Conservation (phyloP, 2,113 vertebrate species). For the Callionymus lyra region DNA sequence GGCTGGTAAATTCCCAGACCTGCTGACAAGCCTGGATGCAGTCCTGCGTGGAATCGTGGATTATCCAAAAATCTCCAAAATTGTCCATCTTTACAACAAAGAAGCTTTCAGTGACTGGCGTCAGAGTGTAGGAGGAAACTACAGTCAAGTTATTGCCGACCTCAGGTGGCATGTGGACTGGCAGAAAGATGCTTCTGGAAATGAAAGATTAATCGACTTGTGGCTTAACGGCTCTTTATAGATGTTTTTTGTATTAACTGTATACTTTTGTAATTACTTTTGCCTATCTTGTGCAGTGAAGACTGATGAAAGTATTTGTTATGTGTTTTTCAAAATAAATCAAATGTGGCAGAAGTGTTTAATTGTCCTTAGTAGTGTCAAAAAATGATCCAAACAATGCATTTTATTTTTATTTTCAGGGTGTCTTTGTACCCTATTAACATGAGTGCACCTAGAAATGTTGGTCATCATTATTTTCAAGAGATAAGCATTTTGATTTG, state of each 20-base stretch:
- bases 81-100: constrained; percentile 81
- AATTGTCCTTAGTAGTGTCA: too few relatives aligned
- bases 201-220: constrained; percentile 71
- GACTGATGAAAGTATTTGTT: too few relatives aligned
- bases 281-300: too few relatives aligned
- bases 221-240: constrained; percentile 62
- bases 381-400: too few relatives aligned
- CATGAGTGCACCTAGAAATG: too few relatives aligned
- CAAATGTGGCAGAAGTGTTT: too few relatives aligned
- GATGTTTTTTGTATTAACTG: constrained; percentile 2
- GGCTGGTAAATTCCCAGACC: constrained; percentile 64
- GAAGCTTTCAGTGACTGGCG: constrained; percentile 78
- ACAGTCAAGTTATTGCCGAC: constrained; percentile 76
- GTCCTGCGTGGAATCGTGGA: constrained; percentile 72
- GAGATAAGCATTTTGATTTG: too few relatives aligned
- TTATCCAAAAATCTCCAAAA: constrained; percentile 77
- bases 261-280: too few relatives aligned
- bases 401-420: too few relatives aligned
- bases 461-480: too few relatives aligned
- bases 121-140: constrained; percentile 72
- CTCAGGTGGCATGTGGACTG: constrained; percentile 92
- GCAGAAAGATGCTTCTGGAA: constrained; percentile 67
- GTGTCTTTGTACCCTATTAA: too few relatives aligned
- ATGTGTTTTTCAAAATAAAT: too few relatives aligned
- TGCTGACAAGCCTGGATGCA: constrained; percentile 69